Evolutionary conservation across 2,113 vertebrate species (phyloP).

Genomic region (Dipodomys merriami): DNA sequence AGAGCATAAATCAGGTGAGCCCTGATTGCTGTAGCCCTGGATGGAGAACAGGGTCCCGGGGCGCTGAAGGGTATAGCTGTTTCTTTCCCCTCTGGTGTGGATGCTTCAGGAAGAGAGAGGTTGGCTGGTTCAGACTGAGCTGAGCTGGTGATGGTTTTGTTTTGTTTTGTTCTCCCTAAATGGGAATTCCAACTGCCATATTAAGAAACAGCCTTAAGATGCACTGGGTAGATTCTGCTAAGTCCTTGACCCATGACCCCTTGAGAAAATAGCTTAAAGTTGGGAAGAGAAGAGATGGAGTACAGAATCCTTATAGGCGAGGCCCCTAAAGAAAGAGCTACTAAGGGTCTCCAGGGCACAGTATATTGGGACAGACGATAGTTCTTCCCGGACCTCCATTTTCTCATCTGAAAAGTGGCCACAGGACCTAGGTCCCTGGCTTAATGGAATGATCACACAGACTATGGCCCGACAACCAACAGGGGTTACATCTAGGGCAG

Average conservation of each 20-base stretch:
- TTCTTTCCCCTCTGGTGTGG: background rate
- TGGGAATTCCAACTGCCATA: background rate
- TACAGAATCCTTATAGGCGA: background rate
- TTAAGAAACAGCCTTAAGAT: background rate
- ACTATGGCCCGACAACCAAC: background rate
- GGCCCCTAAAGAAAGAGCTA: background rate
- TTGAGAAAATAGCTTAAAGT: constrained; percentile 15
- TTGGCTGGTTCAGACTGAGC: background rate
- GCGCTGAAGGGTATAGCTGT: background rate
- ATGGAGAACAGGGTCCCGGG: background rate
- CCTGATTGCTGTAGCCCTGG: background rate
- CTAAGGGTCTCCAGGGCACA: background rate
- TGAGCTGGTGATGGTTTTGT: constrained; percentile 7
- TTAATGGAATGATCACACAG: background rate
- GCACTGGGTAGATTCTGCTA: background rate
- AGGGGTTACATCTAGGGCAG: background rate
- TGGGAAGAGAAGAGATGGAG: background rate
- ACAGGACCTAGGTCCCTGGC: background rate
- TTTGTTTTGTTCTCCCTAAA: background rate
- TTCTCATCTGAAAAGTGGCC: constrained; percentile 56
- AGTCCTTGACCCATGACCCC: background rate
- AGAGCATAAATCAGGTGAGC: constrained; percentile 37
- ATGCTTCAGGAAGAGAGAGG: background rate
- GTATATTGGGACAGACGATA: too few relatives aligned
- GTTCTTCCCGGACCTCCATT: background rate